phyloP scores from a whole-genome alignment of 1,140 invertebrate genomes.

The Caerostris darwini region DNA sequence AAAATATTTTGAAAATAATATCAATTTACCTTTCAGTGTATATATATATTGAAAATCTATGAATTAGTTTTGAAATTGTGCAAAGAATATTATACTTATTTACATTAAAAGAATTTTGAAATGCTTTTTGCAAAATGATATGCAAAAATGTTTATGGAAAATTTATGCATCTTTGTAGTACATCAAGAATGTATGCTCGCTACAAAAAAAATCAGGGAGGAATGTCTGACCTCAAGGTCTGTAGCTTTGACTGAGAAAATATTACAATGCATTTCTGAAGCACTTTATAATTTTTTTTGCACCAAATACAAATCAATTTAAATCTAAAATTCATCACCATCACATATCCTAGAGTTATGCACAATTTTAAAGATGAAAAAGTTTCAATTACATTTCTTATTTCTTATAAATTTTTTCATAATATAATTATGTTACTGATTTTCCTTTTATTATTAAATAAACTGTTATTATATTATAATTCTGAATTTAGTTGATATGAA shows the following conservation, averaged over 20 bases:
- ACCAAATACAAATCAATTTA: not conserved
- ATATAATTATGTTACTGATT: no score
- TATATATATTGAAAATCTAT: no score
- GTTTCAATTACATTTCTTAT: not conserved
- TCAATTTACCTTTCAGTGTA: no score
- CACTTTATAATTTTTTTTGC: conserved; percentile 17
- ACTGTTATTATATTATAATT: no score
- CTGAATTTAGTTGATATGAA: no score
- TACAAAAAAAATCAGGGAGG: conserved; percentile 77
- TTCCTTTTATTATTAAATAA: no score
- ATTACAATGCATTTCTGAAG: not conserved
- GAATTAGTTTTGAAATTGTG: no score
- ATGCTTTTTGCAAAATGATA: no score
- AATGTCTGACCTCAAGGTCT: conserved; percentile 70
- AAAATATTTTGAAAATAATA: no score
- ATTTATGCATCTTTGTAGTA: conserved; percentile 34
- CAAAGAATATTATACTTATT: no score
- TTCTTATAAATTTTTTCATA: not conserved
- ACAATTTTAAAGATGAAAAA: not conserved
- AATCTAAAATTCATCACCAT: not conserved
- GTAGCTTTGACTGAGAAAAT: conserved; percentile 9
- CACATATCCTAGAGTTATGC: not conserved
- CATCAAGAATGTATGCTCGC: conserved; percentile 72
- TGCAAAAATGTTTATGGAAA: not conserved
- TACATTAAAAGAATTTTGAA: no score